A percentile compares a stretch with the other conserved stretches of the same genome.
phyloP scores from a whole-genome alignment of 2,113 vertebrate species.

The Sceloporus undulatus region DNA sequence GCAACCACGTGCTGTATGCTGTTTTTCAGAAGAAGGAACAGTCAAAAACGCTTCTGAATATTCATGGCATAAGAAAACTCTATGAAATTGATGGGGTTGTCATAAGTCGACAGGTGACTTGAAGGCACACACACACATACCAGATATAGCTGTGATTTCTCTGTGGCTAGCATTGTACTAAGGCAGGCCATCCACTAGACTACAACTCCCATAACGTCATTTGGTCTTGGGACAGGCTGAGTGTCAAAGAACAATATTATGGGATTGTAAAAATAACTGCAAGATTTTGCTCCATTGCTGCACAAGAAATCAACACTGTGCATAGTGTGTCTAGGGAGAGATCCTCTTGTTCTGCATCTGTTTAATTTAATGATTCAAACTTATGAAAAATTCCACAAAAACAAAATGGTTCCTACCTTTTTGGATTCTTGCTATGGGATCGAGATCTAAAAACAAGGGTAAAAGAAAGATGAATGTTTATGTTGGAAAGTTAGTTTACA shows the following conservation, averaged over 20 bases:
- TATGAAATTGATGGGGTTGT: too few relatives aligned
- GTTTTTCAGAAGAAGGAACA: too few relatives aligned
- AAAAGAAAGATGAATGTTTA: slow-evolving; percentile 37
- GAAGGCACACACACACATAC: too few relatives aligned
- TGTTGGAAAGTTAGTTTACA: not conserved
- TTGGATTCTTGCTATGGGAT: slow-evolving; percentile 85
- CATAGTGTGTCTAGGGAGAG: not conserved
- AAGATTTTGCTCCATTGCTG: too few relatives aligned
- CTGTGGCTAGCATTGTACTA: too few relatives aligned
- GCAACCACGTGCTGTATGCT: not conserved
- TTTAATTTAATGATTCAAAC: not conserved
- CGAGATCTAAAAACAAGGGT: slow-evolving; percentile 78
- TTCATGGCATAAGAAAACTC: too few relatives aligned
- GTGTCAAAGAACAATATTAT: not conserved
- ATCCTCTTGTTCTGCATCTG: slow-evolving; percentile 23
- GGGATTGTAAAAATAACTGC: not conserved
- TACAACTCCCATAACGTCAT: not conserved
- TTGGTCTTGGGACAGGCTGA: not conserved
- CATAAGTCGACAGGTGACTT: too few relatives aligned
- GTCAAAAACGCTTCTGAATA: too few relatives aligned
- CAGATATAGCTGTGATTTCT: not conserved
- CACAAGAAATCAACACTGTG: not conserved
- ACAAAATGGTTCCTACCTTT: slow-evolving; percentile 75
- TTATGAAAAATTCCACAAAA: slow-evolving; percentile 39
- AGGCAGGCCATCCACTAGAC: too few relatives aligned